Evolutionary conservation across 1,140 invertebrate species (phyloP), one percentile per base, ranked within the genome.

Genomic region (Latrodectus geometricus): DNA sequence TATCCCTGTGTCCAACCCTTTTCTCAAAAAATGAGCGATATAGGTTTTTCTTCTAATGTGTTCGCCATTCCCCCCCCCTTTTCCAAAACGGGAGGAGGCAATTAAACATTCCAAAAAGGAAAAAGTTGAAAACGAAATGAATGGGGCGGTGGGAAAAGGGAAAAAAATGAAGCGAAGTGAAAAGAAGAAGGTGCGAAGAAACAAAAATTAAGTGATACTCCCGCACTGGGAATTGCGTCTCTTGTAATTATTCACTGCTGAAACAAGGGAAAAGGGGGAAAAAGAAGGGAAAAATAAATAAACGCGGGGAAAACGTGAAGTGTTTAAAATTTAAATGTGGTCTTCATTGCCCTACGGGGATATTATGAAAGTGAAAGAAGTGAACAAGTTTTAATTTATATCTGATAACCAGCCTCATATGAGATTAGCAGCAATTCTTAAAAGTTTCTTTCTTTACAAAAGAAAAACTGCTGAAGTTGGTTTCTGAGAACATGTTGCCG

Each of bases 321-420:
- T 86, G 83, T 86, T 86, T 86, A 86, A 86, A 86, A 86, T 86
- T 86, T 86, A 77, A 86, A 86, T 83, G 81, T 70, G 56, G 15
- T 75, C 56, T n/a, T 68, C 20, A 17, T 61, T 17, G 35, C 35
- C 82, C 82, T 76, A 75, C 61, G 56, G 73, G 82, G 56, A 21
- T 75, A 68, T 76, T 76, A 54, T 76, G 65, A 9, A 84, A 84
- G 68, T 70, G 54, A 72, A 72, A 72, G 68, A 72, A 77, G 65
- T 77, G 77, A 86, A 86, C 83, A 86, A 86, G 83, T 86, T 86
- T 86, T 86, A 86, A 86, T 86, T 86, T 86, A 50, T 50, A 86
- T 86, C 83, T 70, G 83, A 86, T 86, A 76, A 76, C n/a, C 17
- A 65, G 69, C 17, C 8, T 74, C 49, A 35, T 70, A 21, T 70